Percentiles rank a stretch among this genome's conserved stretches.
phyloP scores from a whole-genome alignment of 2,888 invertebrate species.

The Brachypalpus laphriformis region DNA sequence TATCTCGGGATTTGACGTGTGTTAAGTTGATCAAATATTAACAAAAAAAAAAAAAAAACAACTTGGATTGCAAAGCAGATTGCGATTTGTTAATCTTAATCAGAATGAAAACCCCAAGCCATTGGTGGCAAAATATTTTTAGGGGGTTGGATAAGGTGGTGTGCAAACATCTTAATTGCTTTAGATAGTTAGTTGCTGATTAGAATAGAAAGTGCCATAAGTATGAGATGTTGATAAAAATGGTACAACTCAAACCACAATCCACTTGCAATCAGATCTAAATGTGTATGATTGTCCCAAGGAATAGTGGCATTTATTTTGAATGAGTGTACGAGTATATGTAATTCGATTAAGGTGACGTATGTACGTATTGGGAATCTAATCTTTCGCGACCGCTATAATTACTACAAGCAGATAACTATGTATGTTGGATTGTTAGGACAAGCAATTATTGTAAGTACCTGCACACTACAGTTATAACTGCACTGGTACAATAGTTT shows the following conservation, averaged over 20 bases:
- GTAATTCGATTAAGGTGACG: not conserved
- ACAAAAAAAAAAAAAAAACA: too few relatives aligned
- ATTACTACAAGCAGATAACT: not conserved
- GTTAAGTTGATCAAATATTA: conserved; percentile 1
- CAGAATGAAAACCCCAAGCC: not conserved
- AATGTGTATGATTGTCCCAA: not conserved
- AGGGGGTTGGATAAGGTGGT: not conserved
- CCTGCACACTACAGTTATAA: not conserved
- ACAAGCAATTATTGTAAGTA: not conserved
- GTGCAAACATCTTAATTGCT: not conserved
- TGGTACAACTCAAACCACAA: not conserved
- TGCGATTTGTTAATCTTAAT: not conserved
- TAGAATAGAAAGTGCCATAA: not conserved
- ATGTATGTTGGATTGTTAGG: not conserved
- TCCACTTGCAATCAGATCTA: not conserved
- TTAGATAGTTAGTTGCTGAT: not conserved
- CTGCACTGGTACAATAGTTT: not conserved
- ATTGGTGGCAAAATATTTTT: not conserved
- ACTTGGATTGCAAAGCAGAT: not conserved
- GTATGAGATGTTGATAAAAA: not conserved
- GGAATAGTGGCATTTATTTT: not conserved
- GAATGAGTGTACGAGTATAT: not conserved
- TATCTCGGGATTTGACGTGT: not conserved
- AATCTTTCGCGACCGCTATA: not conserved
- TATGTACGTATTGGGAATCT: not conserved